Conservation (phyloP, 2,113 vertebrate genomes). For the Dasyprocta punctata region DNA sequence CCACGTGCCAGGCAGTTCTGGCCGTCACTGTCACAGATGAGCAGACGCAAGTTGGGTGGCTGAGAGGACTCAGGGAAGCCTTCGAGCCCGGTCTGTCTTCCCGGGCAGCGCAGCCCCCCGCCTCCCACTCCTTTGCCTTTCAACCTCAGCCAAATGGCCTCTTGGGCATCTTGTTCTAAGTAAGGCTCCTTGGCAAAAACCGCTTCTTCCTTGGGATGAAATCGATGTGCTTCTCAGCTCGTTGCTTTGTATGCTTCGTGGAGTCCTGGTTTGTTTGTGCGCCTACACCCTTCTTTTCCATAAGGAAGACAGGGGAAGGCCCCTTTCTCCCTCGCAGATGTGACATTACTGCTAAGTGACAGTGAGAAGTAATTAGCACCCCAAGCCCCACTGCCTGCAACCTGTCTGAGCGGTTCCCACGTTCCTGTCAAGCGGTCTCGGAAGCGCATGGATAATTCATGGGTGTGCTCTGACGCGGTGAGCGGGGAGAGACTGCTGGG, state of each 20-base stretch:
- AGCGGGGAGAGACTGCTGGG: rapidly evolving
- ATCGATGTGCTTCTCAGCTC: rapidly evolving
- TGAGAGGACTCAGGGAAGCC: rapidly evolving
- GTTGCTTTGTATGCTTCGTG: neutral
- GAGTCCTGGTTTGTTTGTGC: neutral
- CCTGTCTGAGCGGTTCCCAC: neutral
- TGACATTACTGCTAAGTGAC: slow-evolving; percentile 47
- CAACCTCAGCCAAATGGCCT: neutral
- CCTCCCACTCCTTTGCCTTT: rapidly evolving
- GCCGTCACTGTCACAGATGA: neutral
- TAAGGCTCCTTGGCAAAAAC: neutral
- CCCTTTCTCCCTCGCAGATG: neutral
- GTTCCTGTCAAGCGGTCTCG: neutral
- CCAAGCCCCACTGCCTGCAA: neutral
- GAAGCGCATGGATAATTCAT: slow-evolving; percentile 15
- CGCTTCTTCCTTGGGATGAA: neutral
- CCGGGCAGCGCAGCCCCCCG: too few relatives aligned
- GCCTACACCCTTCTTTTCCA: neutral
- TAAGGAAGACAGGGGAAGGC: neutral
- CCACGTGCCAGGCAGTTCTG: neutral
- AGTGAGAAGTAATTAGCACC: slow-evolving; percentile 64
- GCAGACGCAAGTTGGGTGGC: rapidly evolving
- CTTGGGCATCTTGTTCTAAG: rapidly evolving
- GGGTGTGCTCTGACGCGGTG: neutral
- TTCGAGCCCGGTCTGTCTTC: rapidly evolving